A percentile compares a stretch with the other conserved stretches of the same genome.
Evolutionary conservation across 2,888 invertebrate genomes (phyloP).

Genomic region (Melanophora roralis): DNA sequence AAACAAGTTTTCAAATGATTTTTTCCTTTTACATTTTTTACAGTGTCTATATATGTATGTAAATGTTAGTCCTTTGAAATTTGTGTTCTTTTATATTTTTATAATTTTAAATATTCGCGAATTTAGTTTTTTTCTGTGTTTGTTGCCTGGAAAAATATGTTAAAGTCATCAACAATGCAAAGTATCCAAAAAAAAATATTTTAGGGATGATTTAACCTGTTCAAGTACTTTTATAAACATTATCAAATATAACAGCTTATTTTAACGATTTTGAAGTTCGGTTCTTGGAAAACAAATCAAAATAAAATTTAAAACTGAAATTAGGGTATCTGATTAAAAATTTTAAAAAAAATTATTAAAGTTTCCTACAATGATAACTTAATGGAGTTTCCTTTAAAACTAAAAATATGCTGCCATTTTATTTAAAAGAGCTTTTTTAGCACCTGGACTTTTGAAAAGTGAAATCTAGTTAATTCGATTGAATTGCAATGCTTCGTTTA

Average conservation of each 20-base stretch:
- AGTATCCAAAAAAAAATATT: background rate
- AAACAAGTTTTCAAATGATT: background rate
- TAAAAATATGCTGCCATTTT: no score
- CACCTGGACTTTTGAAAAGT: no score
- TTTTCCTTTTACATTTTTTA: background rate
- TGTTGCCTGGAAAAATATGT: background rate
- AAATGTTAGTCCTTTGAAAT: background rate
- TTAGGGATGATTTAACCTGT: background rate
- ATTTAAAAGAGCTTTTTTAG: no score
- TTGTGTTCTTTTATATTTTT: background rate
- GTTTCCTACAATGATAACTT: no score
- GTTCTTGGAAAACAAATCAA: no score
- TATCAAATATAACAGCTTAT: constrained; percentile 20
- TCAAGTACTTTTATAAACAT: constrained; percentile 3
- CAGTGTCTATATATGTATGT: background rate
- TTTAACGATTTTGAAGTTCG: background rate
- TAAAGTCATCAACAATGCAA: background rate
- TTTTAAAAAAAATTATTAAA: no score
- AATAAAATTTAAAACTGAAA: no score
- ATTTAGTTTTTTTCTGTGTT: background rate
- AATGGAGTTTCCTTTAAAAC: no score
- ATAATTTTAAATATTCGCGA: background rate
- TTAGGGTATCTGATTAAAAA: no score
- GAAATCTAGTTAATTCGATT: no score
- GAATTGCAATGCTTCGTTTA: no score